Evolutionary conservation across 2,113 vertebrate species (phyloP), one percentile per base, ranked within the genome.

Genomic region (Clarias macrocephalus): DNA sequence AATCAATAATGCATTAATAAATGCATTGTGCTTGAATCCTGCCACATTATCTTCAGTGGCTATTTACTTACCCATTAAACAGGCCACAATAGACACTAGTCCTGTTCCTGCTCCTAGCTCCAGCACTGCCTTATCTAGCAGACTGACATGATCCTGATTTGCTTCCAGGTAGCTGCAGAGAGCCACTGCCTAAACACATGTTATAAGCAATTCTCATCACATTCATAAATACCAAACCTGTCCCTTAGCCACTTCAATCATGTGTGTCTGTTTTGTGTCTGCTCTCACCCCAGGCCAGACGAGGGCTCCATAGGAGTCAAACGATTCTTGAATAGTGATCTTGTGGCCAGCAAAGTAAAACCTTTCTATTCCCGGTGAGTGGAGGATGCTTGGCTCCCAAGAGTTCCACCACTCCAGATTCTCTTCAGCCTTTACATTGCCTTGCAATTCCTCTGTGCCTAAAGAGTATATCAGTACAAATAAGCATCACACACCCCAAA

Each of bases 101-200:
- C 97, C 98, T 76, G 97, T 98, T 90, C 98, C 98, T 72, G 98
- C 97, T 54, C 98, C 98, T 3, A 99, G 94, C 95, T 99, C 98
- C 84, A 99, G 92, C 66, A 98, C 93, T 1, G 96, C 96, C 86
- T 98, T 97, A 89, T 96, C 96, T 93, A 92, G 94, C 88, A 99
- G 92, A 90, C 94, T 95, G 88, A 97, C 85, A 92, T 96, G 95
- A 62, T 97, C 94, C 89, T 93, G 93, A 88, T 98, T 97, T 89
- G 96, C 96, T 90, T 98, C 97, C 94, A 99, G 92, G 90, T 97
- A 99, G 3, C 96, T 96, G 86, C 97, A 97, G 93, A 99, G 92
- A 92, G 96, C 96, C 70, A 94, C 92, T 30, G 96, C 97, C 98
- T 98, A 88, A 86, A 84, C 65, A 5, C 91, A 57, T 62, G 68